Conservation (phyloP, 1,140 invertebrate genomes). For the Globodera ellingtonae region DNA sequence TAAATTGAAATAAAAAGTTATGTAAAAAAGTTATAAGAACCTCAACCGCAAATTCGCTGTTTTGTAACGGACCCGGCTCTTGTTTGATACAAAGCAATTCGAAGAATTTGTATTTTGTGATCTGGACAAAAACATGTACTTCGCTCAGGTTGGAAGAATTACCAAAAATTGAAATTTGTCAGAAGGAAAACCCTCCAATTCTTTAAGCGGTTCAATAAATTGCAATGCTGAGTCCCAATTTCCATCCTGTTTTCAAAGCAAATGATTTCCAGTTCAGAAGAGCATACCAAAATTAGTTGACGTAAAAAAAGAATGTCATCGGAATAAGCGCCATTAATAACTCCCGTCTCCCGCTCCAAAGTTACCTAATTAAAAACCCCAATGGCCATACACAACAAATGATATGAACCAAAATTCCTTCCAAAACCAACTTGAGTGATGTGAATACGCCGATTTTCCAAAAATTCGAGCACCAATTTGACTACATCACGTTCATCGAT, state of each 20-base stretch:
- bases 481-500: conserved; percentile 88
- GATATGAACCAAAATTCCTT: conserved; percentile 67
- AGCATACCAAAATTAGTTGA: conserved; percentile 76
- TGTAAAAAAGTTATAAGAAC: conserved; percentile 49
- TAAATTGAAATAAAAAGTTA: conserved; percentile 36
- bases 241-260: conserved; percentile 72
- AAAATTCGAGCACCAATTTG: conserved; percentile 84
- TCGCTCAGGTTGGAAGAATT: neutral
- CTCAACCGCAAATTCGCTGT: conserved; percentile 86
- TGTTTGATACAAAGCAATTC: conserved; percentile 91
- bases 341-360: conserved; percentile 87
- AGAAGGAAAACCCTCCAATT: conserved; percentile 74
- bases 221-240: conserved; percentile 96
- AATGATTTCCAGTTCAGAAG: neutral
- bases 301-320: conserved; percentile 90
- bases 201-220: conserved; percentile 90
- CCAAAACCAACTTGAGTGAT: conserved; percentile 63
- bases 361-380: conserved; percentile 74
- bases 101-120: conserved; percentile 88
- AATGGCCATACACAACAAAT: neutral
- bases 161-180: conserved; percentile 78
- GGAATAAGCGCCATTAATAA: conserved; percentile 85
- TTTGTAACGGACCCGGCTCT: conserved; percentile 75
- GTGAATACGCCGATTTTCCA: conserved; percentile 81
- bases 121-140: conserved; percentile 54